These are phyloP conservation scores for Hydropsyche betteni DNA, from an alignment of 2,888 invertebrate genomes.

Conservation along the genomic window DNA sequence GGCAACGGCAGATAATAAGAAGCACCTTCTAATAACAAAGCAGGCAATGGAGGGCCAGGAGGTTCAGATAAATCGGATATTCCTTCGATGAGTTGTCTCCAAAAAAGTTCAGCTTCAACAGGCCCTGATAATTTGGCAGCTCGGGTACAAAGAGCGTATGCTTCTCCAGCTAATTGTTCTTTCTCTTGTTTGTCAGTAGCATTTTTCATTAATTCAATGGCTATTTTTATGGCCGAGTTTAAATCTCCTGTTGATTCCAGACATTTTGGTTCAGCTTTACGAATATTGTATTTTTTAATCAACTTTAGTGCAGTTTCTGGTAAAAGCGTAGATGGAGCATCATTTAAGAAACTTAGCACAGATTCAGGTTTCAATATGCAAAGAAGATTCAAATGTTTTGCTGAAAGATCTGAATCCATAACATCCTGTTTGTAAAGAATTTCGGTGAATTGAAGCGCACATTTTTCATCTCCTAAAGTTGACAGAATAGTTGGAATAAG, in stretches of 20 bases:
- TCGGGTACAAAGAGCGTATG: constrained; percentile 58
- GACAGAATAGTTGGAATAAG: constrained; percentile 54
- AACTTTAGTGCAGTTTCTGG: constrained; percentile 61
- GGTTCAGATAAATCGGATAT: constrained; percentile 46
- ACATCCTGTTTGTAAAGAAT: constrained; percentile 56
- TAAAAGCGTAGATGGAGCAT: constrained; percentile 58
- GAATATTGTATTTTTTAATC: constrained; percentile 57
- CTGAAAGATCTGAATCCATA: constrained; percentile 57
- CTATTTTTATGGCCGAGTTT: constrained; percentile 58
- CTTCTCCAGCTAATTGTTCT: constrained; percentile 54
- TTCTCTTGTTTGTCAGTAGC: constrained; percentile 46
- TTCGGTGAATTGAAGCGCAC: constrained; percentile 57
- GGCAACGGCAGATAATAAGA: constrained; percentile 57
- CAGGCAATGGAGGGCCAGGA: constrained; percentile 52
- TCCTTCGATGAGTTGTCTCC: constrained; percentile 49
- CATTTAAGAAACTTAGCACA: constrained; percentile 57
- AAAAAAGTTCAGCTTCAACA: constrained; percentile 47
- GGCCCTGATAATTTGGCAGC: constrained; percentile 53
- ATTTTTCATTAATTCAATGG: constrained; percentile 55
- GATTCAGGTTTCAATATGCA: constrained; percentile 56
- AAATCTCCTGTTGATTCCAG: constrained; percentile 62
- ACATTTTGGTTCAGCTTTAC: constrained; percentile 59
- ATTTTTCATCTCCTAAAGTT: constrained; percentile 53
- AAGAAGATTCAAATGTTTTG: constrained; percentile 57
- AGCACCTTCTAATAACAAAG: constrained; percentile 59